phyloP scores from a whole-genome alignment of 2,797 vertebrate genomes.

The Lepilemur ruficaudatus region DNA sequence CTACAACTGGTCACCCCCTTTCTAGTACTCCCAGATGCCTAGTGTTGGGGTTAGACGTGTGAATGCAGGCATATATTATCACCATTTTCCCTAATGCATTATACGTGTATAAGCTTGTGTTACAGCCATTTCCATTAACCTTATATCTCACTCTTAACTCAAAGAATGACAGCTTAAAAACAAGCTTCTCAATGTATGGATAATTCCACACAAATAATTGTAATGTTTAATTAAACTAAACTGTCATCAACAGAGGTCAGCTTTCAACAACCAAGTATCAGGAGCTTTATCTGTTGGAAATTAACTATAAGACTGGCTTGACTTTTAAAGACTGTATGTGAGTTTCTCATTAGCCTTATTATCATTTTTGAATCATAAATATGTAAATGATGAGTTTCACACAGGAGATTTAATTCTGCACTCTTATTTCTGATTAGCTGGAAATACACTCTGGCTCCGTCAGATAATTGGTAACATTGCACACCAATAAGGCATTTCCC shows the following conservation, averaged over 20 bases:
- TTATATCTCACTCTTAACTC: conserved; percentile 30
- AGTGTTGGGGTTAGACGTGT: not conserved
- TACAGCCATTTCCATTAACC: conserved; percentile 2
- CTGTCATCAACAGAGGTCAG: conserved; percentile 81
- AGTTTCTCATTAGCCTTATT: conserved; percentile 93
- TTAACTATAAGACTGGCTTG: conserved; percentile 84
- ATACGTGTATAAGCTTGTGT: not conserved
- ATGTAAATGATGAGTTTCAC: conserved; percentile 91
- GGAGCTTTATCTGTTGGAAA: conserved; percentile 85
- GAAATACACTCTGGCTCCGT: conserved; percentile 87
- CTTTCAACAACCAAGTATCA: conserved; percentile 74
- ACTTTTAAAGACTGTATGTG: conserved; percentile 84
- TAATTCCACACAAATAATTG: conserved; percentile 72
- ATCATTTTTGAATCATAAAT: conserved; percentile 92
- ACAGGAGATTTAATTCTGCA: conserved; percentile 89
- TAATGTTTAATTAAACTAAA: conserved; percentile 84
- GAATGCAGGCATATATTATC: not conserved
- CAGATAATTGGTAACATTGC: conserved; percentile 91
- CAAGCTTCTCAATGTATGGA: not conserved
- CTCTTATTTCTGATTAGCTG: conserved; percentile 92
- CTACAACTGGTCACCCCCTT: not conserved
- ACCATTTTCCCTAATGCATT: not conserved
- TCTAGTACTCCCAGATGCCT: not conserved
- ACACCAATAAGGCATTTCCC: conserved; percentile 90
- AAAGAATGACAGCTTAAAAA: conserved; percentile 39